These are phyloP conservation scores for Ciconia nigra DNA, from an alignment of 2,797 vertebrate genomes.

Conservation along the genomic window DNA sequence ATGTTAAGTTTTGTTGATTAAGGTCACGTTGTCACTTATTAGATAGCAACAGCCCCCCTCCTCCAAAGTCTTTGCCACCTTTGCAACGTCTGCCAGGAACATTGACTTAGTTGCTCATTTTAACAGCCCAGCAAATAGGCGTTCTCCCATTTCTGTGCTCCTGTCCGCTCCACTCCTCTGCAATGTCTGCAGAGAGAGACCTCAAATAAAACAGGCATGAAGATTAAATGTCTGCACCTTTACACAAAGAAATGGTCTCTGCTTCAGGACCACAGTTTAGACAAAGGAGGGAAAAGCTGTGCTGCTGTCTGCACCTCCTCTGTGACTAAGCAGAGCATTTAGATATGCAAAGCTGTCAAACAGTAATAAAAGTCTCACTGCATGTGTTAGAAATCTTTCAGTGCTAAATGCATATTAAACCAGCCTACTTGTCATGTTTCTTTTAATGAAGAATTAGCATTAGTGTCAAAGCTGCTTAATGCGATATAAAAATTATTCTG, in stretches of 20 bases:
- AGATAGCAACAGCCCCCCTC: background rate
- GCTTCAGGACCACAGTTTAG: background rate
- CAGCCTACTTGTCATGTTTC: background rate
- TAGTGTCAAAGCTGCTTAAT: background rate
- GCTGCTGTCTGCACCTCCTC: background rate
- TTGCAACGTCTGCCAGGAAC: background rate
- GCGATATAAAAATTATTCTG: background rate
- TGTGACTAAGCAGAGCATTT: background rate
- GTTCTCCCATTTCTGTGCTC: background rate
- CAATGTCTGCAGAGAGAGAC: background rate
- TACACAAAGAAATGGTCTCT: no score
- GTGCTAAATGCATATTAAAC: background rate
- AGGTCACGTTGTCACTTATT: background rate
- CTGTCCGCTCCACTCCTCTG: background rate
- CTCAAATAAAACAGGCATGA: no score
- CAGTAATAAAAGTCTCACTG: background rate
- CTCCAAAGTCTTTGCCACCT: no score
- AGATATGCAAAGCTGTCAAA: background rate
- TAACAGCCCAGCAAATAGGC: background rate
- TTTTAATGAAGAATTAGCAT: background rate
- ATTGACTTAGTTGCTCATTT: background rate
- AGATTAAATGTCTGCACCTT: background rate
- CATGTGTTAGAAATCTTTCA: background rate
- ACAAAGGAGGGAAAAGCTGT: background rate
- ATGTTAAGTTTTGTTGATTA: no score